A percentile compares a stretch with the other conserved stretches of the same genome.
Evolutionary conservation across 1,140 invertebrate species (phyloP).

Genomic region (Apolygus lucorum): DNA sequence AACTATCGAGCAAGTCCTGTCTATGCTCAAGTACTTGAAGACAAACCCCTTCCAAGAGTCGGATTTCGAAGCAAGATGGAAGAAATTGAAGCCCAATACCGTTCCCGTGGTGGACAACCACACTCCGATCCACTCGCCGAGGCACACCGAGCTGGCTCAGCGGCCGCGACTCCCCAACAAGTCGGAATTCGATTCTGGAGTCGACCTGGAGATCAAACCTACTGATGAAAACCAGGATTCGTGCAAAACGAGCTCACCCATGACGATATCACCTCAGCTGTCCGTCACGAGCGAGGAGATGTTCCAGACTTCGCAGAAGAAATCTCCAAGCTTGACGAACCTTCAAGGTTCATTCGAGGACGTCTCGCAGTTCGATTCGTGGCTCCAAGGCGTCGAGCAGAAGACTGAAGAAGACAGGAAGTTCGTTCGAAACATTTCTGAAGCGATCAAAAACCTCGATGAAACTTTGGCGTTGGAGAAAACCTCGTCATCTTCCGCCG

Average conservation of each 20-base stretch:
- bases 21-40: conserved; percentile 48
- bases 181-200: conserved; percentile 34
- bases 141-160: conserved; percentile 22
- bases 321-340: conserved; percentile 46
- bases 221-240: conserved; percentile 26
- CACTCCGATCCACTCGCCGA: conserved; percentile 25
- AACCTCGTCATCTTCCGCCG: conserved; percentile 44
- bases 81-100: conserved; percentile 51
- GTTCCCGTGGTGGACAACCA: conserved; percentile 49
- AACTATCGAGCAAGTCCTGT: conserved; percentile 45
- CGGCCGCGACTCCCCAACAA: conserved; percentile 19
- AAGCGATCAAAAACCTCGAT: conserved; percentile 56
- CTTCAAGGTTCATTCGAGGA: conserved; percentile 39
- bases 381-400: conserved; percentile 48
- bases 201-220: conserved; percentile 31
- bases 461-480: conserved; percentile 53
- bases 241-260: conserved; percentile 23
- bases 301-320: conserved; percentile 21
- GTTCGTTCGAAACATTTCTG: conserved; percentile 51
- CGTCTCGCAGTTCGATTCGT: conserved; percentile 43
- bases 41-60: conserved; percentile 34
- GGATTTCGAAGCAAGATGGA: conserved; percentile 62
- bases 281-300: conserved; percentile 30
- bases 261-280: conserved; percentile 31
- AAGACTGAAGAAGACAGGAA: conserved; percentile 44